Base-by-base conservation (phyloP, 2,113 vertebrate genomes). In the Cynocephalus volans region DNA sequence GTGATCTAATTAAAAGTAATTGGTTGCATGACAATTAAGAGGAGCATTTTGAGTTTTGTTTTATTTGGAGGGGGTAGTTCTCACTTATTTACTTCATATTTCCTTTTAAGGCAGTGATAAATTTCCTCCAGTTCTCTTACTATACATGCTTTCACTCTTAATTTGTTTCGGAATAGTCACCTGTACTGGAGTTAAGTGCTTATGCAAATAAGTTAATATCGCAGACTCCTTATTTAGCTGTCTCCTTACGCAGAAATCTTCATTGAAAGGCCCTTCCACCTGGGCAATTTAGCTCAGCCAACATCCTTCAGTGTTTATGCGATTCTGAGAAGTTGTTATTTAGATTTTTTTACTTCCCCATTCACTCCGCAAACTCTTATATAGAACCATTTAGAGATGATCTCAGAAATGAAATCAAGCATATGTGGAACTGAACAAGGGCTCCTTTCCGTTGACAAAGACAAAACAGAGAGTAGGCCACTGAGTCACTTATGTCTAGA, bases 1-100 rank as follows among this genome's bases (percentile, higher is more conserved):
- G 21, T 80, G 90, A 98, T 96, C 75, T 89, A 69, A 97, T 97
- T 96, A 97, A 96, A 98, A 97, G 97, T 97, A 98, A 97, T 92
- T 96, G 94, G 92, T 50, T 92, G 17, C 33, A 33, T 80, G 93
- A 67, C 73, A 97, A 98, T 98, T 98, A 98, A 97, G 36, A 97
- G 45, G 92, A 97, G 23, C 28, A 81, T 75, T 88, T 36, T 70
- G 50, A 72, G 56, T 54, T 97, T 70, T 77, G 6, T 72, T 87
- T 87, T 48, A 93, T 85, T 85, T 64, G 52, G 23, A 41, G 19
- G 19, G 5, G 5, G 14, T 79, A 28, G 15, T 28, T 73, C 1
- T 91, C 23, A 84, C 92, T 90, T 52, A 79, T 62, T 88, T 70
- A 77, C 97, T 97, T 93, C 89, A 41, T 94, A 96, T 87, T 84